Evolutionary conservation across 2,113 vertebrate species (phyloP).

Genomic region (Phalacrocorax pelagicus): DNA sequence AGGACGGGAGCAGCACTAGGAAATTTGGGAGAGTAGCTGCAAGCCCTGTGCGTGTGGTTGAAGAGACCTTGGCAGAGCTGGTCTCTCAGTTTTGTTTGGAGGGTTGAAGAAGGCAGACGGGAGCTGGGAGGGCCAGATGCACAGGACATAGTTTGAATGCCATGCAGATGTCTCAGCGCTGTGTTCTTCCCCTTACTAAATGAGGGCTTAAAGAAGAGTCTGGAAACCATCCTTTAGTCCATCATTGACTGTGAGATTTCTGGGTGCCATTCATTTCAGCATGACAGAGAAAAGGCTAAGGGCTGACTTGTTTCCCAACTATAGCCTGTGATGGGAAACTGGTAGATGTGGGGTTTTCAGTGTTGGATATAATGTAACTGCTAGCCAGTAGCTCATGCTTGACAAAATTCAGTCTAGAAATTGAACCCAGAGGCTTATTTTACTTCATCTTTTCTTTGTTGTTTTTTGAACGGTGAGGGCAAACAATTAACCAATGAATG

Average conservation of each 20-base stretch:
- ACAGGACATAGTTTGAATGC: background rate
- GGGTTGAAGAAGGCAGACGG: background rate
- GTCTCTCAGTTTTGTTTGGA: background rate
- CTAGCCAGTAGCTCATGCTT: background rate
- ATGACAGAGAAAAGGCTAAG: background rate
- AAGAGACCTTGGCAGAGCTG: background rate
- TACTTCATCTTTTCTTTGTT: background rate
- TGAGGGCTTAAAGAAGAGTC: background rate
- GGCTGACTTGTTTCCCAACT: background rate
- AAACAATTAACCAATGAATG: background rate
- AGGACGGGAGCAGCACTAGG: background rate
- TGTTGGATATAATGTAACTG: background rate
- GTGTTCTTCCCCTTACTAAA: background rate
- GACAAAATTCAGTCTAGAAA: background rate
- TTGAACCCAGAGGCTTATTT: background rate
- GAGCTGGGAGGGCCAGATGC: background rate
- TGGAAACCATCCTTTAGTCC: background rate
- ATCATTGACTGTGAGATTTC: background rate
- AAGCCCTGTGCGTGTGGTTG: background rate
- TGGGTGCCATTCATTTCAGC: background rate
- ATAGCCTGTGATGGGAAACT: background rate
- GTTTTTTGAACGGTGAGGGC: background rate
- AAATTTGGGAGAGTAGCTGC: background rate
- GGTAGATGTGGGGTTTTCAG: background rate
- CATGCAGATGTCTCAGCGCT: background rate